Percentiles rank a stretch among this genome's conserved stretches.
Conservation (phyloP, 2,888 invertebrate species). For the Cancer borealis region DNA sequence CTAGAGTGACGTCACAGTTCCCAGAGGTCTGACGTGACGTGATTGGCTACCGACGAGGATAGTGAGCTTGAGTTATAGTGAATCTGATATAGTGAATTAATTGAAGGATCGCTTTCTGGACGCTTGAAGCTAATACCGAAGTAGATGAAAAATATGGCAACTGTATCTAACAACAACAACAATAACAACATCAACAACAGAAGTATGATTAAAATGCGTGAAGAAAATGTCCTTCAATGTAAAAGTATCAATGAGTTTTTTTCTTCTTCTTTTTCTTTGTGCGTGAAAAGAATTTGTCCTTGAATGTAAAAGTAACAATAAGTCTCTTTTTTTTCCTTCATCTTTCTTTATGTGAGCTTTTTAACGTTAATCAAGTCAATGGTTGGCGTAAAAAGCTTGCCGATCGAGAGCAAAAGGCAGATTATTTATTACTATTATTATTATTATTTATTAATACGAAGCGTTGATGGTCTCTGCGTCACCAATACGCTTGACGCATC, state of each 20-base stretch:
- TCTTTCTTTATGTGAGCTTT: not conserved
- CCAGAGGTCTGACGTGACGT: not conserved
- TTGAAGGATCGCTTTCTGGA: not conserved
- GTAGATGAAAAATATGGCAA: not conserved
- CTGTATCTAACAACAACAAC: not conserved
- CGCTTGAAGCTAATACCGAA: not conserved
- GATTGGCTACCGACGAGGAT: not conserved
- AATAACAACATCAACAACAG: not conserved
- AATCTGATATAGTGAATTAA: not conserved
- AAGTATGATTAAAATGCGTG: not conserved
- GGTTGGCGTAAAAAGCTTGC: not conserved
- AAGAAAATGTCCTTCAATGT: not conserved
- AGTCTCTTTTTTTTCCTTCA: not conserved
- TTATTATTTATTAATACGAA: too few species aligned
- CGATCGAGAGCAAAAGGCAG: not conserved
- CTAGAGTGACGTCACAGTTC: not conserved
- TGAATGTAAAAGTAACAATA: not conserved
- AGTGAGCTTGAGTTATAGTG: not conserved
- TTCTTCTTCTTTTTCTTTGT: too few species aligned
- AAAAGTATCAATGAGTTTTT: not conserved
- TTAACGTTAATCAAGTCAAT: not conserved
- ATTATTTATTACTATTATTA: not conserved
- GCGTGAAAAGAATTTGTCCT: not conserved
- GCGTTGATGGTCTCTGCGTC: not conserved
- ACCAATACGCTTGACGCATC: not conserved